phyloP scores from a whole-genome alignment of 2,113 vertebrate genomes.

The Craseonycteris thonglongyai region DNA sequence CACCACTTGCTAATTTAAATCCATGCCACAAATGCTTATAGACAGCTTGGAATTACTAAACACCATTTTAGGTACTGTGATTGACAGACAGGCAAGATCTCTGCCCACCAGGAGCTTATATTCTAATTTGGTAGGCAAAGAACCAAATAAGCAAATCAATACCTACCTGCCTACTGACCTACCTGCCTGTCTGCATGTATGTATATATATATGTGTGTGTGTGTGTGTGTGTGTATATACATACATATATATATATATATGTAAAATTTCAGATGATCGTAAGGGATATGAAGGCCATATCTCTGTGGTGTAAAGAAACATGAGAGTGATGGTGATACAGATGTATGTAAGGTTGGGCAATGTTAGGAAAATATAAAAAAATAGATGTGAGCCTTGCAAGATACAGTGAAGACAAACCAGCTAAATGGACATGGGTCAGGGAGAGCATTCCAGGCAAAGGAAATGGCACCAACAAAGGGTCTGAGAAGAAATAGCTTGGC shows the following conservation, averaged over 20 bases:
- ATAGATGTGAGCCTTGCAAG: not conserved
- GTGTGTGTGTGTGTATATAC: not conserved
- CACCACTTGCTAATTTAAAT: not conserved
- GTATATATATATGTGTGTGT: not conserved
- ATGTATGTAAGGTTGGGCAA: fast-evolving
- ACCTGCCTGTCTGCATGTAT: not conserved
- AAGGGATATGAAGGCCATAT: not conserved
- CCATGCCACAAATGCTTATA: not conserved
- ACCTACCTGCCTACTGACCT: not conserved
- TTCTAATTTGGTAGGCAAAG: not conserved
- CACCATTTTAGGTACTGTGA: not conserved
- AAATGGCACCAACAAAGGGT: not conserved
- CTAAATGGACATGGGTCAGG: not conserved
- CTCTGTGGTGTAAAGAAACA: not conserved
- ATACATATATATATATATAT: not conserved
- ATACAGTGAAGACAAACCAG: not conserved
- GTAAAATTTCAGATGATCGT: not conserved
- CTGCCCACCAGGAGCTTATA: not conserved
- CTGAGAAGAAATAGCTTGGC: not conserved
- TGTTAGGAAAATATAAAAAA: not conserved
- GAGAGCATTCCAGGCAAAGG: not conserved
- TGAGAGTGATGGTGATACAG: not conserved
- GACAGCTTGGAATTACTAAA: not conserved
- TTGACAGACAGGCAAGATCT: not conserved
- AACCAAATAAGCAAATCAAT: not conserved